Conservation (phyloP, 2,888 invertebrate species). For the Drosophila lutescens region DNA sequence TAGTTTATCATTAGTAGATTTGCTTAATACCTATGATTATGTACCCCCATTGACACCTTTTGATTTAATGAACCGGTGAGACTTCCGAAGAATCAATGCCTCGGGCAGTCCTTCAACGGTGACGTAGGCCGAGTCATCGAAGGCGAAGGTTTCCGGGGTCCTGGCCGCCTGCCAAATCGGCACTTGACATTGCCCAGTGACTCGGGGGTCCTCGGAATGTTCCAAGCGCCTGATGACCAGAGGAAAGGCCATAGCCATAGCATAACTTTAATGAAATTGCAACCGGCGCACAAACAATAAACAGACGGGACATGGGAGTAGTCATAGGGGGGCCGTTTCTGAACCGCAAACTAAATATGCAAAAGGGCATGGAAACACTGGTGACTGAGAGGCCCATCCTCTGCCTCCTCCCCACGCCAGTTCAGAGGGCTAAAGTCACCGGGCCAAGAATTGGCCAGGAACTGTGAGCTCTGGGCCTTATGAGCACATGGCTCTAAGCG, state of each 20-base stretch:
- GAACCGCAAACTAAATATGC: constrained; percentile 49
- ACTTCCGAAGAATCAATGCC: constrained; percentile 55
- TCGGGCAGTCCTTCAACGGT: constrained; percentile 57
- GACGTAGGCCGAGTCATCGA: constrained; percentile 35
- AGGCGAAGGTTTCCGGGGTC: constrained; percentile 35
- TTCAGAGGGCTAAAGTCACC: constrained; percentile 36
- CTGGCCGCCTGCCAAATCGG: constrained; percentile 68
- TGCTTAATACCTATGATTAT: too few species aligned
- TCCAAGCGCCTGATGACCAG: constrained; percentile 12
- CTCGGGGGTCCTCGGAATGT: constrained; percentile 40
- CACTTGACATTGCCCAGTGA: constrained; percentile 65
- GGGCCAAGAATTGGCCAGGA: constrained; percentile 29
- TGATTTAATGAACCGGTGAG: constrained; percentile 5
- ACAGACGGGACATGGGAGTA: background rate
- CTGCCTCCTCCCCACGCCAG: constrained; percentile 22
- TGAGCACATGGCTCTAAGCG: constrained; percentile 29
- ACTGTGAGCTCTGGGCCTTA: constrained; percentile 28
- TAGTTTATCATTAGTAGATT: too few species aligned
- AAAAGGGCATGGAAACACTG: constrained; percentile 31
- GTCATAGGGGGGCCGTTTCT: background rate
- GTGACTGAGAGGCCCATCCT: constrained; percentile 26
- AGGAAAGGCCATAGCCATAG: constrained; percentile 17
- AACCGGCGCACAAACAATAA: constrained; percentile 18
- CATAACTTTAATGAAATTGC: constrained; percentile 71
- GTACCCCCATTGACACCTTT: background rate